Base-by-base conservation (phyloP, 2,888 invertebrate genomes). In the Patella pellucida region DNA sequence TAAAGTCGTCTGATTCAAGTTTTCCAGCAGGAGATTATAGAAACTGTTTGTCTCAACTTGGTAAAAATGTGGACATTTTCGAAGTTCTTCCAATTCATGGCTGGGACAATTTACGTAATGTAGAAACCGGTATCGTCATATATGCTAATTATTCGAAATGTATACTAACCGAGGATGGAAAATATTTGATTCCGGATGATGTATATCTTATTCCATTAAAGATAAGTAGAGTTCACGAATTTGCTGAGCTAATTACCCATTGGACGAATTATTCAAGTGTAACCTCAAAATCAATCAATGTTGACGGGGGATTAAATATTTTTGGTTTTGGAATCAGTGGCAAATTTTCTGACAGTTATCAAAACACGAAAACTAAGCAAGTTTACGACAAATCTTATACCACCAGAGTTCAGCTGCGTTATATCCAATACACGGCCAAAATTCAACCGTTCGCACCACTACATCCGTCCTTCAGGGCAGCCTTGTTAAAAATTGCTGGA, bases 71-170 rank as follows among this genome's bases (percentile, higher is more conserved):
- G 5, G 76, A 78, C 52, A 54, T 81, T 23, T 84, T 83, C 67
- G 86, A 86, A 75, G 86, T 84, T n/a, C 74, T 88, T 7, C 87
- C 87, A 9, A 87, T 87, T 14, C 77, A 78, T 12, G 88, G 88
- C 7, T 88, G 86, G 86, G 88, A 88, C 78, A 88, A 88, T 73
- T 78, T 88, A 27, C 72, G 80, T 12, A 88, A 88, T 78, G 79
- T 81, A 67, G 82, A 84, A 7, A 81, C 81, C 50, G 87, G 85
- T 0, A 77, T 81, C 70, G 81, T 88, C 2, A 73, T 85, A 16
- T 68, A 52, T 11, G 82, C 78, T 52, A 86, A 85, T 76, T 88
- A 82, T 74, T 82, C 84, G 5, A 70, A 78, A 52, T 88, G 88
- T 62, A 74, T 74, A 41, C 82, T 84, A 3, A 86, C 87, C 9